These are phyloP conservation scores for Trachelus stipa DNA, from an alignment of 2,888 invertebrate genomes.

Conservation along the genomic window DNA sequence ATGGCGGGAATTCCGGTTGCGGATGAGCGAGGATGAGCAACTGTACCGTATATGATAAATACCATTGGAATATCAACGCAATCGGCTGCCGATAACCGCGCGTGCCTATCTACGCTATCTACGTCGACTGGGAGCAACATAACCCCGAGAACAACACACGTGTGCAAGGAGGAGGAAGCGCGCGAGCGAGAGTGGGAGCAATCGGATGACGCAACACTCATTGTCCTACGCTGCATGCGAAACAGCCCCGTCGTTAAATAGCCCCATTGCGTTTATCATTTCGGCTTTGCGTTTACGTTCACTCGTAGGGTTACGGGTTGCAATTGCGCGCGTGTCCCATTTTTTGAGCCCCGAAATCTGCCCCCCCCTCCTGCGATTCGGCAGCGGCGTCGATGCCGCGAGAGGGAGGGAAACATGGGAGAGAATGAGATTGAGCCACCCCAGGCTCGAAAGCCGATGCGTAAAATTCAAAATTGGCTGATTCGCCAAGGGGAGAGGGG, in stretches of 20 bases:
- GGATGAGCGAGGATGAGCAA: too few species aligned
- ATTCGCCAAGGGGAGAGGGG: not conserved
- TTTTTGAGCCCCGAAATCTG: not conserved
- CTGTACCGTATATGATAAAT: constrained; percentile 44
- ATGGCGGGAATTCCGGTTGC: too few species aligned
- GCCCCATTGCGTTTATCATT: constrained; percentile 57
- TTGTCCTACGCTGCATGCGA: constrained; percentile 33
- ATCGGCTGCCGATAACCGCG: constrained; percentile 35
- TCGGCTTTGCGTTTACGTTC: constrained; percentile 57
- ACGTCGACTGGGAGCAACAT: not conserved
- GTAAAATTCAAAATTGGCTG: constrained; percentile 8
- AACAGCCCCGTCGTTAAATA: constrained; percentile 53
- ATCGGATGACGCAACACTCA: constrained; percentile 23
- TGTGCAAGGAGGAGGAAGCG: not conserved
- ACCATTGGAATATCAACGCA: constrained; percentile 45
- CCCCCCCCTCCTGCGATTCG: too few species aligned
- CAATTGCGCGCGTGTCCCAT: constrained; percentile 16
- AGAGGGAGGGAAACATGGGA: too few species aligned
- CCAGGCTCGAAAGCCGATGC: not conserved
- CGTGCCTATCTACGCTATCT: not conserved
- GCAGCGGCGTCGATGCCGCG: too few species aligned
- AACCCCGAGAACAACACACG: not conserved
- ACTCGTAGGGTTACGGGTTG: constrained; percentile 39
- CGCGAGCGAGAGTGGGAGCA: constrained; percentile 7
- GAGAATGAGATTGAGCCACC: too few species aligned